Evolutionary conservation across 2,797 vertebrate genomes (phyloP).

Genomic region (Melanogrammus aeglefinus): DNA sequence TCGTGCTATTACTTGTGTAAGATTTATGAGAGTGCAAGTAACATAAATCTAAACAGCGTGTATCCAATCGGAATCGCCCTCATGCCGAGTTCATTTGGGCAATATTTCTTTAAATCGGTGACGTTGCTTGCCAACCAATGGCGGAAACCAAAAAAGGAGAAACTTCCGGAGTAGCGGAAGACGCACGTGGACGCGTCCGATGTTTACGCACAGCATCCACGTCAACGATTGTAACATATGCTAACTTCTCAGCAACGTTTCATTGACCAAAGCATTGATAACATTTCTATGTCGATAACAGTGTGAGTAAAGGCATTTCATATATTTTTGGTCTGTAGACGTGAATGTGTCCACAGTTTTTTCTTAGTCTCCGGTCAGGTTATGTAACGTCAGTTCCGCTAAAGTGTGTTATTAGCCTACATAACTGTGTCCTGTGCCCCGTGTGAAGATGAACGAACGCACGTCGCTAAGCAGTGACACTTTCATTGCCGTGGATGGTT

Average conservation of each 20-base stretch:
- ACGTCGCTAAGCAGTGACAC: no score
- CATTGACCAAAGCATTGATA: background rate
- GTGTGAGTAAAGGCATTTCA: background rate
- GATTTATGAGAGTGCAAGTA: no score
- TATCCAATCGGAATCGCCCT: no score
- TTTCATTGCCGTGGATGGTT: no score
- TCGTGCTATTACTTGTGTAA: no score
- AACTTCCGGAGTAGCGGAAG: background rate
- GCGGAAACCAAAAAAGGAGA: background rate
- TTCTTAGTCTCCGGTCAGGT: background rate
- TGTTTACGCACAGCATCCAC: background rate
- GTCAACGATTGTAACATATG: background rate
- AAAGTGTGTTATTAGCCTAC: no score
- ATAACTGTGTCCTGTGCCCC: no score
- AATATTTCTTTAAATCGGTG: background rate
- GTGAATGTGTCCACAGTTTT: background rate
- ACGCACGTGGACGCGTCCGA: background rate
- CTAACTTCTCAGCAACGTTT: background rate
- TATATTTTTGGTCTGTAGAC: background rate
- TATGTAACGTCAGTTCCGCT: background rate
- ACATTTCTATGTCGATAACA: background rate
- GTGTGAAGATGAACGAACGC: no score
- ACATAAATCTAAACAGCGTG: no score
- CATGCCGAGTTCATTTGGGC: background rate
- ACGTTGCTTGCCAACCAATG: background rate